Evolutionary conservation across 2,113 vertebrate genomes (phyloP).

Genomic region (Heliornis fulica): DNA sequence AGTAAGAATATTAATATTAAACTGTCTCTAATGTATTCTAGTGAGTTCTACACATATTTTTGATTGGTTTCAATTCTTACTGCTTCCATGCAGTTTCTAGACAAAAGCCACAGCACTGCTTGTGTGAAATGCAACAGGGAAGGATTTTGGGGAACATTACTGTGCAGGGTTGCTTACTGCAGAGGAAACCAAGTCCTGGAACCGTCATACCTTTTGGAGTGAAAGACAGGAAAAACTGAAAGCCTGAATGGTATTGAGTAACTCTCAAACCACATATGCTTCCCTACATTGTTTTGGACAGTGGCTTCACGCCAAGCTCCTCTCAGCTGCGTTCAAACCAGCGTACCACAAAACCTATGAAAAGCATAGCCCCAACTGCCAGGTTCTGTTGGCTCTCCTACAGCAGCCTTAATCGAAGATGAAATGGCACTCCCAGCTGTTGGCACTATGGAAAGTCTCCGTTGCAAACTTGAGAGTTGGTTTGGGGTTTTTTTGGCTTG

Average conservation of each 20-base stretch:
- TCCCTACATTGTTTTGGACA: conserved; percentile 47
- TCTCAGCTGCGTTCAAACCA: not conserved
- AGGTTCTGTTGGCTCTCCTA: not conserved
- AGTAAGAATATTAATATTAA: not conserved
- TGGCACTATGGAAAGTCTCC: not conserved
- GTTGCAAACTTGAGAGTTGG: not conserved
- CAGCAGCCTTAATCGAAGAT: not conserved
- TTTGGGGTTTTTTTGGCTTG: not conserved
- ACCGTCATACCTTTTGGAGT: not conserved
- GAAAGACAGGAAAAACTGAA: conserved; percentile 60
- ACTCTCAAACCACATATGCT: conserved; percentile 35
- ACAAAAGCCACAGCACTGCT: not conserved
- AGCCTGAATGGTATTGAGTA: conserved; percentile 2
- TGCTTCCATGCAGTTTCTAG: not conserved
- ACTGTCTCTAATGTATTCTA: not conserved
- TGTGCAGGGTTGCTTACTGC: not conserved
- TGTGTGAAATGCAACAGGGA: not conserved
- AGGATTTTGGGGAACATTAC: not conserved
- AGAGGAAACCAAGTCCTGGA: conserved; percentile 21
- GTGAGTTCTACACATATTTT: not conserved
- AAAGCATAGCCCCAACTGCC: not conserved
- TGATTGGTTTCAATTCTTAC: not conserved
- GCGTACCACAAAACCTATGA: not conserved
- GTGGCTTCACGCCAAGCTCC: conserved; percentile 31
- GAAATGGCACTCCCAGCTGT: not conserved